A percentile compares a stretch with the other conserved stretches of the same genome.
phyloP scores from a whole-genome alignment of 2,888 invertebrate species.

The Alloplasta piceator region DNA sequence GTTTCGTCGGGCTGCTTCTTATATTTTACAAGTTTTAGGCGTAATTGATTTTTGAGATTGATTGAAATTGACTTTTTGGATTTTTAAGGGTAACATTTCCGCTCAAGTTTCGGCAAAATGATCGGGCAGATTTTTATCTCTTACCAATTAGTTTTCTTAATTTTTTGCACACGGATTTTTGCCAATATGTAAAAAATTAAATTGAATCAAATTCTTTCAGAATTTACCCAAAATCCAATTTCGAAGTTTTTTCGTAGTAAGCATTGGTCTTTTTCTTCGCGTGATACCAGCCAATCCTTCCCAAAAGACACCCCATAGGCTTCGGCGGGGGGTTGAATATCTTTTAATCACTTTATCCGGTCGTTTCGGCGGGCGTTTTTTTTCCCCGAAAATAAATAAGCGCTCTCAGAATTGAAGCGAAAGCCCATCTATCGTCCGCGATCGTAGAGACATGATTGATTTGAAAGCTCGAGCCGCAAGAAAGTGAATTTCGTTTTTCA shows the following conservation, averaged over 20 bases:
- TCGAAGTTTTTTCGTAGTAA: slow-evolving; percentile 20
- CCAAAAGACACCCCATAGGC: slow-evolving; percentile 5
- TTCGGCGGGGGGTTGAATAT: background rate
- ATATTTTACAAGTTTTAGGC: no score
- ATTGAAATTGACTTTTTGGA: no score
- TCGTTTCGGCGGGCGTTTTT: background rate
- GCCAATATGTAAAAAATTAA: no score
- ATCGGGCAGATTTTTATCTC: no score
- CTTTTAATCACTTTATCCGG: slow-evolving; percentile 37
- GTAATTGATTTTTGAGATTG: no score
- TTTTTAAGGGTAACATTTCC: no score
- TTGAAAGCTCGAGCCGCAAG: background rate
- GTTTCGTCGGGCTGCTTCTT: no score
- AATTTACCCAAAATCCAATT: background rate
- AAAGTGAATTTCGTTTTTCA: slow-evolving; percentile 12
- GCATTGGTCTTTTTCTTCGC: slow-evolving; percentile 19
- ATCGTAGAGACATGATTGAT: slow-evolving; percentile 24
- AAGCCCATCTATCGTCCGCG: background rate
- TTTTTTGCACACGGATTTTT: no score
- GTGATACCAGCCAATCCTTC: slow-evolving; percentile 38
- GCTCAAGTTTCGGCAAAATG: no score
- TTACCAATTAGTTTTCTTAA: no score
- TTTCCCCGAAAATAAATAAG: slow-evolving; percentile 22
- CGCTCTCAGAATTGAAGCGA: background rate
- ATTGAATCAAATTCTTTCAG: background rate